Conservation (phyloP, 2,797 vertebrate species). For the Thripadectes ignobilis region DNA sequence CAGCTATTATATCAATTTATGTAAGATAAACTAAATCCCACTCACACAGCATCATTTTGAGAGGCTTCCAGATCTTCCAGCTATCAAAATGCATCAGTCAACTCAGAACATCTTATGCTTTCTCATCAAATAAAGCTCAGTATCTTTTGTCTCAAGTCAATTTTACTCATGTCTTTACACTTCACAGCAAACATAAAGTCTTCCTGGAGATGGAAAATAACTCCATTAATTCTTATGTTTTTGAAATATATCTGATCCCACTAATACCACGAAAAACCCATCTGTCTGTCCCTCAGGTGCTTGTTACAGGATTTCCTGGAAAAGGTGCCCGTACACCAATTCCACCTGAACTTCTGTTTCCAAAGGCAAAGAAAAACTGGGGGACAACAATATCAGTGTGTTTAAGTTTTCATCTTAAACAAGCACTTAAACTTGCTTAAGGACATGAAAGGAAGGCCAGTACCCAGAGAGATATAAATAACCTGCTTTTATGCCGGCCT, state of each 20-base stretch:
- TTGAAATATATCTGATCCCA: not conserved
- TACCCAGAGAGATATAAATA: not conserved
- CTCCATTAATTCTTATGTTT: not conserved
- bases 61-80: not conserved
- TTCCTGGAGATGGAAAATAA: not conserved
- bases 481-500: not conserved
- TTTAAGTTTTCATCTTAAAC: not conserved
- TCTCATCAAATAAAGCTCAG: not conserved
- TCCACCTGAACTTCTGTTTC: not conserved
- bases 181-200: not conserved
- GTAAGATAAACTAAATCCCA: not conserved
- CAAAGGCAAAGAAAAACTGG: not conserved
- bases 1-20: not conserved
- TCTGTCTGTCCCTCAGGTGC: not conserved
- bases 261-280: not conserved
- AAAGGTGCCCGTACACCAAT: not conserved
- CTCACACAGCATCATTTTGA: not conserved
- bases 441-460: not conserved
- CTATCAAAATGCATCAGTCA: not conserved
- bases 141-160: not conserved
- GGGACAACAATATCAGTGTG: rapidly evolving
- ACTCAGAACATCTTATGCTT: not conserved
- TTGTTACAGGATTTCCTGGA: not conserved
- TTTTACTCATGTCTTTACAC: not conserved
- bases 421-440: not conserved